A percentile compares a stretch with the other conserved stretches of the same genome.
These are phyloP conservation scores for Mnemiopsis leidyi DNA, from an alignment of 37 sponge, comb jelly and placozoan species.

Conservation along the genomic window DNA sequence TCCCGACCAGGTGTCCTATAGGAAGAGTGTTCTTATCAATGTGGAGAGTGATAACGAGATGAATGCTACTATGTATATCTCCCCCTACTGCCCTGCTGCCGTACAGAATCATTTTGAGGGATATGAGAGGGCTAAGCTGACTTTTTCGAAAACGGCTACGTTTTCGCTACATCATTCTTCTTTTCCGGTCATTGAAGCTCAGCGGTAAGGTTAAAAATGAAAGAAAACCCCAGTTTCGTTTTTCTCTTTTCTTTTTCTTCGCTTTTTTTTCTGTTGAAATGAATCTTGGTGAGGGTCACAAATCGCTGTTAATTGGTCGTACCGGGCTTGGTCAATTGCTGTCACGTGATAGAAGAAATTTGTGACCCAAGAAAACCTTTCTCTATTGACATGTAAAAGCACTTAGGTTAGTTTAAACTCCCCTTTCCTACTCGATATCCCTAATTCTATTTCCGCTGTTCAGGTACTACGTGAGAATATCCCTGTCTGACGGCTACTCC, in stretches of 20 bases:
- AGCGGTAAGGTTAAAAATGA: neutral
- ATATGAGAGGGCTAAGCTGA: neutral
- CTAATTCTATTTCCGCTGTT: neutral
- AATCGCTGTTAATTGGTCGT: too few relatives aligned
- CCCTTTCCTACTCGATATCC: too few relatives aligned
- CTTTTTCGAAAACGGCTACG: neutral
- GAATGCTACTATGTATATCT: neutral
- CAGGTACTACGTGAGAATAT: slow-evolving; percentile 4
- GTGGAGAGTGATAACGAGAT: slow-evolving; percentile 27
- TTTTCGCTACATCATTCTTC: slow-evolving; percentile 15
- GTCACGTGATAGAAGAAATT: too few relatives aligned
- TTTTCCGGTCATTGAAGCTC: neutral
- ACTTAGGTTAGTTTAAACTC: too few relatives aligned
- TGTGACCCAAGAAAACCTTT: too few relatives aligned
- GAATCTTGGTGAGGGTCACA: too few relatives aligned
- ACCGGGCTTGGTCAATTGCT: too few relatives aligned
- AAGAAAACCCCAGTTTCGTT: too few relatives aligned
- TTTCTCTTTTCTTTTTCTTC: too few relatives aligned
- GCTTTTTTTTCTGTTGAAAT: too few relatives aligned
- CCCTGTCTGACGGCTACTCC: neutral
- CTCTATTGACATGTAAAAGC: too few relatives aligned
- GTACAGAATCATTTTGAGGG: neutral
- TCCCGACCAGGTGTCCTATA: slow-evolving; percentile 20
- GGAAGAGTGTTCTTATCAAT: neutral
- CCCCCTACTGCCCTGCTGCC: slow-evolving; percentile 6